phyloP scores from a whole-genome alignment of 1,140 invertebrate genomes.

The Mercenaria mercenaria region DNA sequence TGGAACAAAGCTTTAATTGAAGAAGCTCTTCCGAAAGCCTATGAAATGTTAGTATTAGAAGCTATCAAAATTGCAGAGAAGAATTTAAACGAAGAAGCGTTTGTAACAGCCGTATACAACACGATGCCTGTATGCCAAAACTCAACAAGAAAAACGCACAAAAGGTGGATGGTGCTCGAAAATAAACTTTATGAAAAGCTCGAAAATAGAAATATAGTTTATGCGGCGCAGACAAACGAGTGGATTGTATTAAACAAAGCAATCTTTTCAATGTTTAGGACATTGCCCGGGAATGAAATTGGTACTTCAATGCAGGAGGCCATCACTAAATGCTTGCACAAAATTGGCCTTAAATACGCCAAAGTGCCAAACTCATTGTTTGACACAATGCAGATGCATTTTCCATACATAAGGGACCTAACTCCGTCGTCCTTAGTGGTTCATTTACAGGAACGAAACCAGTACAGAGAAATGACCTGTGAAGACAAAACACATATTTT shows the following conservation, averaged over 20 bases:
- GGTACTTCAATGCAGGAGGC: neutral
- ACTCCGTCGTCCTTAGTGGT: neutral
- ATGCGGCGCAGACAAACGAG: neutral
- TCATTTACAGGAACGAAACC: neutral
- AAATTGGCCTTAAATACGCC: neutral
- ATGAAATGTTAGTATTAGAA: constrained; percentile 53
- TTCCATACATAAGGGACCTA: neutral
- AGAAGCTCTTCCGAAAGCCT: constrained; percentile 76
- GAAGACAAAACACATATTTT: neutral
- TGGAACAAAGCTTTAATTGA: constrained; percentile 80
- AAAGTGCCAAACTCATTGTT: neutral
- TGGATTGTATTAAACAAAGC: neutral
- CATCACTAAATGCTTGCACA: neutral
- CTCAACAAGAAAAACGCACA: neutral
- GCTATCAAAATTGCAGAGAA: neutral
- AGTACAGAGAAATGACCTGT: neutral
- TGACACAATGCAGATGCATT: neutral
- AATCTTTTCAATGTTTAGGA: neutral
- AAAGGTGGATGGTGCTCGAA: neutral
- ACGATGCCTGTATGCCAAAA: constrained; percentile 28
- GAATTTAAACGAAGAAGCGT: neutral
- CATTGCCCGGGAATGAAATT: neutral
- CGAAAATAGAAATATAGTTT: neutral
- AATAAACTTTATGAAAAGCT: neutral
- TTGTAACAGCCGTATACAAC: constrained; percentile 23